Conservation (phyloP, 2,888 invertebrate genomes). For the Pheosia gnoma region DNA sequence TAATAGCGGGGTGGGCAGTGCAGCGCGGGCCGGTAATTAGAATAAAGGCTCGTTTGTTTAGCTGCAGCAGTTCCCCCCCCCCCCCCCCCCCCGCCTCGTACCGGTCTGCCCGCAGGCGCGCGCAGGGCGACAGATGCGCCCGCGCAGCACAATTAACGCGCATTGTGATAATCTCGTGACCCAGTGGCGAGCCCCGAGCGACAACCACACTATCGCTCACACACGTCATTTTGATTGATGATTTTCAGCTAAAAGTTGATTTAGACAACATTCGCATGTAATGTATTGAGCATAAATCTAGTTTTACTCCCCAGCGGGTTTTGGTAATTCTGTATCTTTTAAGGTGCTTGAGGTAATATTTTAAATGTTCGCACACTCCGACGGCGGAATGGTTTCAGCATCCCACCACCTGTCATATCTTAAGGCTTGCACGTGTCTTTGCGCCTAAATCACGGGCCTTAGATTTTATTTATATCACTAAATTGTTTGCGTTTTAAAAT, state of each 20-base stretch:
- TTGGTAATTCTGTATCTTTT: too few species aligned
- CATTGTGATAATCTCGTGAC: constrained; percentile 7
- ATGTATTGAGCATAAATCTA: neutral
- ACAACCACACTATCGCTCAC: neutral
- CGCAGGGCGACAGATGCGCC: constrained; percentile 2
- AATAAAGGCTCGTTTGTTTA: constrained; percentile 2
- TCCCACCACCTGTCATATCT: neutral
- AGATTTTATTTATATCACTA: too few species aligned
- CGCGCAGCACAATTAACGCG: constrained; percentile 4
- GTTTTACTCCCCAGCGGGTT: too few species aligned
- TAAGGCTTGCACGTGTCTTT: neutral
- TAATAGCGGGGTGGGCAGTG: neutral
- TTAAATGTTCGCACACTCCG: too few species aligned
- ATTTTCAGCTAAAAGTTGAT: neutral
- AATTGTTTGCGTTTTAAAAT: too few species aligned
- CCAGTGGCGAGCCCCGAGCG: neutral
- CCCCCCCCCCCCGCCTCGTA: neutral
- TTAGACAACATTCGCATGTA: too few species aligned
- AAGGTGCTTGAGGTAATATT: too few species aligned
- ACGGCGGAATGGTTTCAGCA: neutral
- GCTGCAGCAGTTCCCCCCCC: neutral
- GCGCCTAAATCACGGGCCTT: neutral
- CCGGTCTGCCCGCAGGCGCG: neutral
- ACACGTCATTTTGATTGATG: neutral
- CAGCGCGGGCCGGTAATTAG: neutral